Evolutionary conservation across 2,113 vertebrate genomes (phyloP), one percentile per base, ranked within the genome.

Genomic region (Otolemur garnettii): DNA sequence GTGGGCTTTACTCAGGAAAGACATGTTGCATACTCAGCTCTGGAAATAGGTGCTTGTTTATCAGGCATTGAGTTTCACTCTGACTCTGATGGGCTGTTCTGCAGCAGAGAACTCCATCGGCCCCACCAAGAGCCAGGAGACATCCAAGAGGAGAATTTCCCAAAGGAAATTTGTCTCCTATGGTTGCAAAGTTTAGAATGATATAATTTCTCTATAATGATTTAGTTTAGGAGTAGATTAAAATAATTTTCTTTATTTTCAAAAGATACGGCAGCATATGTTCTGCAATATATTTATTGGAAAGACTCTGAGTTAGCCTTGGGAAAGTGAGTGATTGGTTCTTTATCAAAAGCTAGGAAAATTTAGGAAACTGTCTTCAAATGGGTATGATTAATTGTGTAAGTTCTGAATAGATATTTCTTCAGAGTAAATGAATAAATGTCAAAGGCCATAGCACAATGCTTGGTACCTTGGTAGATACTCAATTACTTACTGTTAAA

Each of bases 401-500:
- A 64, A 9, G 5, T 42, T 9, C 15, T 94, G 83, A 53, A 10
- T 68, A 77, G 68, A 60, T 95, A 35, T 50, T 68, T 83, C 35
- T 68, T 64, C 5, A 5, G 42, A 59, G 38, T 59, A 89, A 19
- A 69, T 79, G 5, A 91, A 64, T 75, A 69, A 84, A 24, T 75
- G 14, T 66, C 79, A 60, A 93, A 91, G 68, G 69, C 15, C n/a
- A n/a, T 19, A 69, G 35, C 13, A 24, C 19, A 50, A 35, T 33
- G 30, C 72, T 42, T 75, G 87, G 22, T 13, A 62, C 35, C 35
- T 7, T 11, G 57, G 5, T 30, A 30, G 64, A 19, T 1, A 17
- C 6, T 74, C 33, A 81, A 50, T 74, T 83, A 26, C 87, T 91
- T 79, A 74, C 64, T 35, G 28, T 84, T 95, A 83, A 68, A 78